Conservation (phyloP, 2,888 invertebrate species). For the Morpho deidamia region DNA sequence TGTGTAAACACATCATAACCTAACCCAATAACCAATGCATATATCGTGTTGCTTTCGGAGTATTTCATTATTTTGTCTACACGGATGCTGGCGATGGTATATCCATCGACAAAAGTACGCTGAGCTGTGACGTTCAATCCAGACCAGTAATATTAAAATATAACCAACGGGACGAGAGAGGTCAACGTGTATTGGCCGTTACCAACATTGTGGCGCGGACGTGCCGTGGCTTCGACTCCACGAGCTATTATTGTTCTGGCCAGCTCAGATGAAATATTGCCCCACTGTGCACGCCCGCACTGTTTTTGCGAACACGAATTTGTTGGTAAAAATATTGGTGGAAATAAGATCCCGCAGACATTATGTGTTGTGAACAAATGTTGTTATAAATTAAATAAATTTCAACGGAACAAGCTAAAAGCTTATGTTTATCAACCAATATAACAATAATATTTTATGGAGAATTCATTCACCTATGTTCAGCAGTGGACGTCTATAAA, state of each 20-base stretch:
- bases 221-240: constrained; percentile 74
- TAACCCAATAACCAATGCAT: constrained; percentile 70
- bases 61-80: constrained; percentile 77
- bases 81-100: constrained; percentile 70
- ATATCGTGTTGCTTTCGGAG: constrained; percentile 74
- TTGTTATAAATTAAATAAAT: not conserved
- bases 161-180: constrained; percentile 29
- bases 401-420: too few relatives aligned
- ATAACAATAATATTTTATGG: too few relatives aligned
- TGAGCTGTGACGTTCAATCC: constrained; percentile 38
- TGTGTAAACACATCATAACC: constrained; percentile 72
- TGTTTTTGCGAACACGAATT: constrained; percentile 68
- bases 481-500: too few relatives aligned
- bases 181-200: constrained; percentile 45
- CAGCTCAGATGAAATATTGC: constrained; percentile 77
- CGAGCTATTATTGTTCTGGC: constrained; percentile 76
- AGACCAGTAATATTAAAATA: constrained; percentile 22
- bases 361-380: constrained; percentile 34
- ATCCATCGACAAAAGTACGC: constrained; percentile 41
- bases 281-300: constrained; percentile 69
- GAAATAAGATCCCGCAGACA: constrained; percentile 60
- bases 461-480: too few relatives aligned
- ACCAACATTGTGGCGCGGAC: constrained; percentile 72
- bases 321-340: constrained; percentile 66
- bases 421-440: too few relatives aligned